phyloP scores from a whole-genome alignment of 2,797 vertebrate genomes.

The Centropyge bicolor region DNA sequence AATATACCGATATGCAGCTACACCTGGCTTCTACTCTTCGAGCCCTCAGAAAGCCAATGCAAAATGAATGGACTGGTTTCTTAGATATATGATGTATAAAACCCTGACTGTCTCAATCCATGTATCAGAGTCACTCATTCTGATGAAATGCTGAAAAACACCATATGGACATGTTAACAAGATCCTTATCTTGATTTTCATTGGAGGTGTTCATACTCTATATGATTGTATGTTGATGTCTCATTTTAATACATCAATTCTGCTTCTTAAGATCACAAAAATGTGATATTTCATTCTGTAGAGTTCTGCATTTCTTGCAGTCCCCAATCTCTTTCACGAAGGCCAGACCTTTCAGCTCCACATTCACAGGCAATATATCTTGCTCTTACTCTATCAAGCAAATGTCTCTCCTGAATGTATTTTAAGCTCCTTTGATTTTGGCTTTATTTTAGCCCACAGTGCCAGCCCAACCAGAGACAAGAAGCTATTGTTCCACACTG shows the following conservation, averaged over 20 bases:
- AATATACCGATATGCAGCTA: too few species aligned
- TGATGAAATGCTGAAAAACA: too few species aligned
- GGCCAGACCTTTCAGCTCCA: constrained; percentile 28
- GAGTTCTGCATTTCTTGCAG: background rate
- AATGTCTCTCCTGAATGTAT: constrained; percentile 34
- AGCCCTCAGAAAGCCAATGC: too few species aligned
- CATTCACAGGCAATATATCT: constrained; percentile 24
- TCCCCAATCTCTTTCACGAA: background rate
- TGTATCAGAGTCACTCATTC: too few species aligned
- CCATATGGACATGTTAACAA: too few species aligned
- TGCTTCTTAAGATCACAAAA: background rate
- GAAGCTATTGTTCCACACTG: constrained; percentile 5
- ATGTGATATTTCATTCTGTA: background rate
- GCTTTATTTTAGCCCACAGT: constrained; percentile 5
- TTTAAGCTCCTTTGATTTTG: constrained; percentile 36
- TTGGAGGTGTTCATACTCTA: background rate
- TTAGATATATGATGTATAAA: too few species aligned
- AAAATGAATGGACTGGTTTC: too few species aligned
- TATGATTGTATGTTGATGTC: background rate
- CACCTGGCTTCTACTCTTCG: too few species aligned
- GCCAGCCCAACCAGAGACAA: constrained; percentile 18
- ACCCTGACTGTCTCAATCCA: too few species aligned
- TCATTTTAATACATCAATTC: background rate
- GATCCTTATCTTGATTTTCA: too few species aligned
- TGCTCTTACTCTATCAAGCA: constrained; percentile 33